These are phyloP conservation scores for Siniperca chuatsi DNA, from an alignment of 2,113 vertebrate genomes.

Conservation along the genomic window DNA sequence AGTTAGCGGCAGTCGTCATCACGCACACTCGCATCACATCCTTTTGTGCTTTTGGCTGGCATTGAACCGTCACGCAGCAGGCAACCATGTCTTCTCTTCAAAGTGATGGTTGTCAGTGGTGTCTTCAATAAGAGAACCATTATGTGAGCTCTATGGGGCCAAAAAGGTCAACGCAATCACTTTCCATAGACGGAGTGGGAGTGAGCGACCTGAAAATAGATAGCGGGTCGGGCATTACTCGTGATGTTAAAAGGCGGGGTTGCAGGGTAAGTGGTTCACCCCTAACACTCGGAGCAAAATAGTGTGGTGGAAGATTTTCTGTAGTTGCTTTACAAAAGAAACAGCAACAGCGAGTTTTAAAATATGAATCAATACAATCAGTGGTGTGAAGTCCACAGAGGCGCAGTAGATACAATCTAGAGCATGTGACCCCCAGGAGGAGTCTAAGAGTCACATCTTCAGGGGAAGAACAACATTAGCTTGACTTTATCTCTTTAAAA, in stretches of 20 bases:
- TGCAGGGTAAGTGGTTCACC: conserved; percentile 15
- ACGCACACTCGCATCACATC: conserved; percentile 6
- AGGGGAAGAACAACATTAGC: not conserved
- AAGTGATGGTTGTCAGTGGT: conserved; percentile 72
- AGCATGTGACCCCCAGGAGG: not conserved
- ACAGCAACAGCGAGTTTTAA: not conserved
- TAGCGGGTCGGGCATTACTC: conserved; percentile 20
- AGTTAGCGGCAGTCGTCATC: conserved; percentile 33
- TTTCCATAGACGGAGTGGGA: conserved; percentile 60
- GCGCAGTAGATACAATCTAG: not conserved
- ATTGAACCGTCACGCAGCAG: conserved; percentile 75
- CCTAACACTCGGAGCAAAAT: not conserved
- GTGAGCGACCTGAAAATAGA: conserved; percentile 66
- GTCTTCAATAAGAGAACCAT: conserved; percentile 74
- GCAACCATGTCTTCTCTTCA: conserved; percentile 64
- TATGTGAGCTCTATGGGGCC: conserved; percentile 72
- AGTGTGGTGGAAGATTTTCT: conserved; percentile 13
- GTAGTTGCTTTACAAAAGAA: conserved; percentile 9
- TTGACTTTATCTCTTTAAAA: conserved; percentile 1
- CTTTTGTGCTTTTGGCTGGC: conserved; percentile 67
- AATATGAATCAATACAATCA: conserved; percentile 11
- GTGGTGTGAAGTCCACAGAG: not conserved
- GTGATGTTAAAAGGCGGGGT: conserved; percentile 32
- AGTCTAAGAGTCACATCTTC: not conserved
- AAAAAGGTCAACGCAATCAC: conserved; percentile 79